Base-by-base conservation (phyloP, 2,113 vertebrate genomes). In the Tringa solitaria region DNA sequence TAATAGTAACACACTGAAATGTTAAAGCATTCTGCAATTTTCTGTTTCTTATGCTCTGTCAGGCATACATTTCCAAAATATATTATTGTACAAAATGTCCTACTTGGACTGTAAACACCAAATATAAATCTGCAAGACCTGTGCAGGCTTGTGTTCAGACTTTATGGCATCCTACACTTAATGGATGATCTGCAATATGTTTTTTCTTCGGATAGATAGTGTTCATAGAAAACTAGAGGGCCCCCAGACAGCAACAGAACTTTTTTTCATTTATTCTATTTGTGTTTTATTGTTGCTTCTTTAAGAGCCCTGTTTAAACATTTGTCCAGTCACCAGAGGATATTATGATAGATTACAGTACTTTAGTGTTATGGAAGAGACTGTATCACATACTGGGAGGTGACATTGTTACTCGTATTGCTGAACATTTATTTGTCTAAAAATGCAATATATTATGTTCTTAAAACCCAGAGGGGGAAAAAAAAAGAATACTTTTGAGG, bases 21-120 rank as follows among this genome's bases (percentile, higher is more conserved):
- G 84, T 92, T 75, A 78, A 89, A 93, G 26, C n/a, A 51, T 80
- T 64, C 54, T 73, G 20, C 4, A 3, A 35, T 80, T 70, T 90
- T 95, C 35, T 72, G 19, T 56, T 88, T 93, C 53, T 73, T 80
- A 19, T 46, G 26, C 13, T 85, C 2, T 86, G 53, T 67, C 35
- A 89, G n/a, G 10, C 43, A 82, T 68, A 68, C 24, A 27, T 82
- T 85, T 93, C 65, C 43, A 45, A 78, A 82, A 78, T 89, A 64
- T 54, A 79, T 86, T 91, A 37, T 65, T 89, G 37, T 74, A 86
- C 54, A 74, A 83, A 69, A 59, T 79, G 63, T 87, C 27, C 45
- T 70, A 17, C 32, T 69, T 70, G 59, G 43, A 54, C 30, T 43
- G 32, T 39, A 82, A 91, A 83, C 69, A 70, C 23, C 37, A 89